Conservation (phyloP, 2,888 invertebrate genomes). For the Watsonalla binaria region DNA sequence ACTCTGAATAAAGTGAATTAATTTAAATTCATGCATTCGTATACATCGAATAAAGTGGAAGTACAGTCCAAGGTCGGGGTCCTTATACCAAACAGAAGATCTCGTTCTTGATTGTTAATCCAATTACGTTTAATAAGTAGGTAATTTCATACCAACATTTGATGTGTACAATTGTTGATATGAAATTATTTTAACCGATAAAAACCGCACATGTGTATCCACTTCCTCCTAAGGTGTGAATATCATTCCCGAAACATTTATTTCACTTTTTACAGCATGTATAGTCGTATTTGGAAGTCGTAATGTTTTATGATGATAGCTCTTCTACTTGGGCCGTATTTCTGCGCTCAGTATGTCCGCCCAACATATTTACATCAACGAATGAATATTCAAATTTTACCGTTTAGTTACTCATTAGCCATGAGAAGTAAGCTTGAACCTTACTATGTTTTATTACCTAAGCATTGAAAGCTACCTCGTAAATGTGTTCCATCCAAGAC, state of each 20-base stretch:
- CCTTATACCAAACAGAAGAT: too few species aligned
- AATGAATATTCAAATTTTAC: slow-evolving; percentile 11
- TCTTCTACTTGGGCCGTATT: slow-evolving; percentile 9
- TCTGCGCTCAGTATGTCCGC: neutral
- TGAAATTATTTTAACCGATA: neutral
- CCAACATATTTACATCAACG: neutral
- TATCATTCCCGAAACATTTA: neutral
- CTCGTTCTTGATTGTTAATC: too few species aligned
- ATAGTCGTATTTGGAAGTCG: neutral
- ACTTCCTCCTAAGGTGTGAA: neutral
- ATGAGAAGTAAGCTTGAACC: slow-evolving; percentile 14
- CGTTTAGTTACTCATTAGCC: slow-evolving; percentile 15
- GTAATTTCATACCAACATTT: too few species aligned
- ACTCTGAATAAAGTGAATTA: too few species aligned
- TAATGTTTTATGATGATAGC: slow-evolving; percentile 11
- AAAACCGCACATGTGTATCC: neutral
- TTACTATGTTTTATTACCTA: slow-evolving; percentile 21
- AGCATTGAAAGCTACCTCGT: slow-evolving; percentile 24
- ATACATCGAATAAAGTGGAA: too few species aligned
- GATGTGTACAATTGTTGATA: too few species aligned
- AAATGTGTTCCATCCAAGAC: slow-evolving; percentile 17
- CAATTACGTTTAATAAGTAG: too few species aligned
- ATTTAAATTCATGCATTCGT: too few species aligned
- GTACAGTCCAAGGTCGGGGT: too few species aligned
- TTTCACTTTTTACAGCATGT: neutral